Evolutionary conservation across 2,797 vertebrate species (phyloP), one percentile per base, ranked within the genome.

Genomic region (Gallirallus australis): DNA sequence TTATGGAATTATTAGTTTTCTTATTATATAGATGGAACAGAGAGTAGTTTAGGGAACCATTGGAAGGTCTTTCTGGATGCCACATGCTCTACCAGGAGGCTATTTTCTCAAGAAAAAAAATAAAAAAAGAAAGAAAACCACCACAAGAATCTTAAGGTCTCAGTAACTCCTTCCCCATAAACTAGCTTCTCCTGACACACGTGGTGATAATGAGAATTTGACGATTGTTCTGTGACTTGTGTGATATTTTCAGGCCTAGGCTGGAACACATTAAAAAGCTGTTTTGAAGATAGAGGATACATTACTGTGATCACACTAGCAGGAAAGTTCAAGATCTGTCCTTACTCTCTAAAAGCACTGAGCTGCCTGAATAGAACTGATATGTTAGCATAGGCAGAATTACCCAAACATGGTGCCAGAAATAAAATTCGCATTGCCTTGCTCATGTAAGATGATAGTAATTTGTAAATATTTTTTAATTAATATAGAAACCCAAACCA

Each of bases 1-100:
- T 93, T 94, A 94, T 86, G 91, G 91, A 97, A 90, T 91, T 97
- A 94, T 94, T 95, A 86, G 82, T 95, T 95, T 93, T 63, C 89
- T 96, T 94, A 89, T 94, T 91, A 90, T 93, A 94, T 88, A 89
- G 82, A 93, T 91, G 89, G 80, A 91, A 86, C 82, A 81, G 54
- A 81, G 69, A 92, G 54, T 86, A 88, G 94, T 91, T 94, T 50
- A 72, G 95, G 91, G 94, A 96, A 88, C 89, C 76, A 79, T 60
- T 94, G 87, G 82, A 83, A 93, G 72, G 87, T 78, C 80, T 93
- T 95, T 91, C 91, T 94, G 47, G 79, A 92, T 91, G 57, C 72
- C 14, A 20, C 69, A 33, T 72, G 69, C 35, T 90, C 72, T 89
- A 83, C 72, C 86, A 95, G 42, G 85, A 94, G 85, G 63, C 80